Conservation (phyloP, 2,113 vertebrate genomes). For the human (Homo sapiens) region DNA sequence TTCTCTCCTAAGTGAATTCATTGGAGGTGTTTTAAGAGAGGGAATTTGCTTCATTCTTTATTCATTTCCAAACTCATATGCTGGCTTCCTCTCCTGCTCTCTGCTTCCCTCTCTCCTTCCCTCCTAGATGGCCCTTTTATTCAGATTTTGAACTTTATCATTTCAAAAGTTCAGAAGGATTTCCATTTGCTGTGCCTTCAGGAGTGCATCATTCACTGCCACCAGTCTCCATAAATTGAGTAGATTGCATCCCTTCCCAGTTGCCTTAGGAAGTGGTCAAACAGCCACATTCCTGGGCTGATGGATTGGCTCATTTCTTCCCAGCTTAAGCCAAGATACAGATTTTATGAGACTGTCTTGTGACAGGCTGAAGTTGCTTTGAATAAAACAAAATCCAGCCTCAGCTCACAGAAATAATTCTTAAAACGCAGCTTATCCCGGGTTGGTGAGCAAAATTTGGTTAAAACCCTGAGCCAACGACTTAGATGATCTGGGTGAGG, state of each 20-base stretch:
- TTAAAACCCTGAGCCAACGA: conserved; percentile 58
- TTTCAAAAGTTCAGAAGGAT: conserved; percentile 69
- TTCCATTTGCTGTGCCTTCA: conserved; percentile 80
- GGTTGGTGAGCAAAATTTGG: conserved; percentile 64
- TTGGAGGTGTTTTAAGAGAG: not conserved
- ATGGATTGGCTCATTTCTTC: conserved; percentile 83
- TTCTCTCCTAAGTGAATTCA: not conserved
- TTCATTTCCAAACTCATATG: not conserved
- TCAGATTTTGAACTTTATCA: conserved; percentile 74
- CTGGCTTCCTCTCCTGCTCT: not conserved
- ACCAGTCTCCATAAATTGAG: conserved; percentile 81
- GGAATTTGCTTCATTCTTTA: not conserved
- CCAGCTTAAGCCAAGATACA: conserved; percentile 80
- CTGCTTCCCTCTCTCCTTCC: not conserved
- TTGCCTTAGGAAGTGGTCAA: conserved; percentile 87
- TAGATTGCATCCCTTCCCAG: conserved; percentile 83
- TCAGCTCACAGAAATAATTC: conserved; percentile 74
- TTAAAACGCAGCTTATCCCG: conserved; percentile 63
- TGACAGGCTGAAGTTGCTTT: conserved; percentile 83
- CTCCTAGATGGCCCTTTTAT: conserved; percentile 45
- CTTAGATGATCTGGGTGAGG: not conserved
- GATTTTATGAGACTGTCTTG: conserved; percentile 84
- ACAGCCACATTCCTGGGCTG: conserved; percentile 84
- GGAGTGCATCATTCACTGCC: conserved; percentile 72
- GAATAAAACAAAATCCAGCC: conserved; percentile 82